These are phyloP conservation scores for Neosilurus mollespiculum DNA, from an alignment of 2,797 vertebrate genomes.

Conservation along the genomic window DNA sequence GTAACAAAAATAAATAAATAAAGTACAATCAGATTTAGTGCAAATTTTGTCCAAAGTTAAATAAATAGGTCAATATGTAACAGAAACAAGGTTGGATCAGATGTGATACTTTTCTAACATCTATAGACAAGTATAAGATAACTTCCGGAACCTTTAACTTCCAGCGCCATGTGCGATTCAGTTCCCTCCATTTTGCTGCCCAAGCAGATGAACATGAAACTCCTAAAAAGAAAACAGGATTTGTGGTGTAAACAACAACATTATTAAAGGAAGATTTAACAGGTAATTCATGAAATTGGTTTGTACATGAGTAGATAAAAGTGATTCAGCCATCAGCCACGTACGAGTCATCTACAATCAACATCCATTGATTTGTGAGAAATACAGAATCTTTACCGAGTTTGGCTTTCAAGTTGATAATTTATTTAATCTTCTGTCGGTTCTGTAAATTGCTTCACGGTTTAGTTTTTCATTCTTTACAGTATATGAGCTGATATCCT, in stretches of 20 bases:
- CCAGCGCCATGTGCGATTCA: slow-evolving; percentile 78
- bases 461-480: too few species aligned
- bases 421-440: too few species aligned
- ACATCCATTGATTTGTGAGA: too few species aligned
- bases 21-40: background rate
- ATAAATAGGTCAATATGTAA: background rate
- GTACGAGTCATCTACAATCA: too few species aligned
- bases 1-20: background rate
- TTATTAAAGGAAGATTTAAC: background rate
- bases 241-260: background rate
- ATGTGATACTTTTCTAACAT: background rate
- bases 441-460: too few species aligned
- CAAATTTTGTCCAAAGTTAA: background rate
- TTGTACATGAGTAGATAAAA: too few species aligned
- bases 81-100: background rate
- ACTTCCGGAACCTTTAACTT: slow-evolving; percentile 66
- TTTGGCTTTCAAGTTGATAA: too few species aligned
- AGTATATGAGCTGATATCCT: too few species aligned
- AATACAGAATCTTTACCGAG: too few species aligned
- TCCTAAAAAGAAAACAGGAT: slow-evolving; percentile 64
- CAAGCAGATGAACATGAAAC: slow-evolving; percentile 82
- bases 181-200: slow-evolving; percentile 78
- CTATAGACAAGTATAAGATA: background rate
- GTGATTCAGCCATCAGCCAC: too few species aligned
- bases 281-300: too few species aligned